Evolutionary conservation across 2,797 vertebrate species (phyloP).

Genomic region (Apogon talboti): DNA sequence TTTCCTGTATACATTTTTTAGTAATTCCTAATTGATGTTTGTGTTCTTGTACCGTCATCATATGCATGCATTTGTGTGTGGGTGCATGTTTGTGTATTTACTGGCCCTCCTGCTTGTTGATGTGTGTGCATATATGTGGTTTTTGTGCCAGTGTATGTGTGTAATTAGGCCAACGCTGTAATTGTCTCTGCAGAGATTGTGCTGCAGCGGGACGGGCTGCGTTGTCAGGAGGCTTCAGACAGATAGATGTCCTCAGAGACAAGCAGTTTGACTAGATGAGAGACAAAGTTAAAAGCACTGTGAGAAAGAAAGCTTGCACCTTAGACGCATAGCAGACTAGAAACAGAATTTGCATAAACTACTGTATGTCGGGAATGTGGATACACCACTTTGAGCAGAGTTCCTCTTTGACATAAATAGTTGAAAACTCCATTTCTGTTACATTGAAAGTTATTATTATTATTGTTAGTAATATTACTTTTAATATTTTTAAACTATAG

Average conservation of each 20-base stretch:
- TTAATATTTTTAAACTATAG: too few relatives aligned
- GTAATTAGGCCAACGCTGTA: slow-evolving; percentile 75
- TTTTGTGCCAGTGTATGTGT: slow-evolving; percentile 48
- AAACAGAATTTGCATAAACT: slow-evolving; percentile 35
- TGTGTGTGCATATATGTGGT: slow-evolving; percentile 26
- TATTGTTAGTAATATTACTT: too few relatives aligned
- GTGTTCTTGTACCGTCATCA: slow-evolving; percentile 16
- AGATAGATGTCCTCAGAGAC: slow-evolving; percentile 60
- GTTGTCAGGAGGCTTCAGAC: slow-evolving; percentile 61
- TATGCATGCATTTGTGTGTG: slow-evolving; percentile 11
- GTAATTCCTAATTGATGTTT: slow-evolving; percentile 38
- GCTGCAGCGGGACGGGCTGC: slow-evolving; percentile 58
- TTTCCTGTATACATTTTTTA: slow-evolving; percentile 46
- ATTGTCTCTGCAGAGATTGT: slow-evolving; percentile 73
- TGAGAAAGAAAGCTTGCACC: slow-evolving; percentile 14
- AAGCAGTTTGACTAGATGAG: slow-evolving; percentile 43
- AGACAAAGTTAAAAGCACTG: slow-evolving; percentile 31
- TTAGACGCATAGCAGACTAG: background rate
- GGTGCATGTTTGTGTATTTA: slow-evolving; percentile 2
- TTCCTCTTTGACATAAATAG: background rate
- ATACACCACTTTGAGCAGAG: slow-evolving; percentile 14
- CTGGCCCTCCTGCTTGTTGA: slow-evolving; percentile 2
- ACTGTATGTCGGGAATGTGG: slow-evolving; percentile 11
- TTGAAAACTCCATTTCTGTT: too few relatives aligned
- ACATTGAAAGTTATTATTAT: too few relatives aligned